phyloP scores from a whole-genome alignment of 2,113 vertebrate genomes.

The Callopanchax toddi region DNA sequence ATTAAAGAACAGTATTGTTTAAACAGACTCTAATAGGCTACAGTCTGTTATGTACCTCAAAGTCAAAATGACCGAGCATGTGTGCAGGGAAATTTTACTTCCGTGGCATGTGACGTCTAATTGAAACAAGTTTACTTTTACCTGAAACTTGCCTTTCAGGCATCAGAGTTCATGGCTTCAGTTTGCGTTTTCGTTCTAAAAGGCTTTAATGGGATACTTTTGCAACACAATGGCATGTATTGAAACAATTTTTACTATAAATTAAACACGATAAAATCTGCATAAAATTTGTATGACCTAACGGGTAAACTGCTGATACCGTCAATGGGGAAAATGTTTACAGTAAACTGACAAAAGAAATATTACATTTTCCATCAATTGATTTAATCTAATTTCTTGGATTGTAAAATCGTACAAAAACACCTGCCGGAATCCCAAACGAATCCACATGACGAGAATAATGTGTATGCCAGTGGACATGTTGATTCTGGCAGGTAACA shows the following conservation, averaged over 20 bases:
- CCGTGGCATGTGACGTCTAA: slow-evolving; percentile 43
- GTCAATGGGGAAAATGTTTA: too few species aligned
- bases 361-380: too few species aligned
- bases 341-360: too few species aligned
- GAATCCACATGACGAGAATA: not conserved
- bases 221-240: too few species aligned
- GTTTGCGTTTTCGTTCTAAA: too few species aligned
- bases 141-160: slow-evolving; percentile 15
- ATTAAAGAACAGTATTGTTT: not conserved
- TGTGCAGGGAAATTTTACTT: slow-evolving; percentile 38
- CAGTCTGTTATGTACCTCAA: slow-evolving; percentile 19
- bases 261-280: too few species aligned
- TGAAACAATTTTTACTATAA: too few species aligned
- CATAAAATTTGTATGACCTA: too few species aligned
- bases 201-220: too few species aligned
- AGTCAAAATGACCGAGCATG: slow-evolving; percentile 60
- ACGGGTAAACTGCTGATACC: too few species aligned
- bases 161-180: not conserved
- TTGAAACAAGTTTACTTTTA: fast-evolving
- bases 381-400: not conserved
- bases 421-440: not conserved
- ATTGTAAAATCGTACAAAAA: not conserved
- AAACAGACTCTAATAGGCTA: not conserved
- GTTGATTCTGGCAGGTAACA: not conserved
- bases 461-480: fast-evolving